Evolutionary conservation across 2,113 vertebrate genomes (phyloP).

Genomic region (Lasiurus cinereus): DNA sequence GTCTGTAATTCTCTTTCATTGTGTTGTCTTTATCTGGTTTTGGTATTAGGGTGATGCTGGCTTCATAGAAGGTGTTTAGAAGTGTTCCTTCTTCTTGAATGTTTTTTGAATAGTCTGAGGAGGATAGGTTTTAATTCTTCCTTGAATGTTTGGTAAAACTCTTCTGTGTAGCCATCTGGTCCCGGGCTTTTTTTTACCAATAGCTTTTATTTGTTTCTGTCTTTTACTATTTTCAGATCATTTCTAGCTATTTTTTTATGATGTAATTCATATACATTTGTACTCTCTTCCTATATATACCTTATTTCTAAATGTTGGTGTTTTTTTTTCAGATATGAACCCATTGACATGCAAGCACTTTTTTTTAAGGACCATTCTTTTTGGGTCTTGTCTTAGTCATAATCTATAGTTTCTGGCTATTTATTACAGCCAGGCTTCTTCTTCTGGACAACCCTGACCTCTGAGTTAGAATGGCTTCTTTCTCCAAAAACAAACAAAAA

Average conservation of each 20-base stretch:
- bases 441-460: background rate
- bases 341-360: background rate
- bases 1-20: too few species aligned
- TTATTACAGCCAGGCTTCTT: background rate
- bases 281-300: background rate
- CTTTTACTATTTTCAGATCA: conserved; percentile 10
- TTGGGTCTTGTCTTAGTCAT: background rate
- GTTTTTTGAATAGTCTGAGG: too few species aligned
- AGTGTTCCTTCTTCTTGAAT: too few species aligned
- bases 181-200: background rate
- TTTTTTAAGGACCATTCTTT: conserved; percentile 9
- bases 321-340: background rate
- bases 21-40: too few species aligned
- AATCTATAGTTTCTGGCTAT: background rate
- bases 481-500: background rate
- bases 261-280: background rate
- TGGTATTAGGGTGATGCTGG: too few species aligned
- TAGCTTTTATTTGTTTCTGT: background rate
- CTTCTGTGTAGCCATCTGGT: too few species aligned
- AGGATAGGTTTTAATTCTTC: too few species aligned
- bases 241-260: conserved; percentile 7
- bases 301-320: background rate
- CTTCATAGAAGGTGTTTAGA: too few species aligned
- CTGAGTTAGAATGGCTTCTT: background rate
- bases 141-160: too few species aligned